A percentile compares a stretch with the other conserved stretches of the same genome.
These are phyloP conservation scores for Cephus sareptanus DNA, from an alignment of 2,888 invertebrate genomes.

Conservation along the genomic window DNA sequence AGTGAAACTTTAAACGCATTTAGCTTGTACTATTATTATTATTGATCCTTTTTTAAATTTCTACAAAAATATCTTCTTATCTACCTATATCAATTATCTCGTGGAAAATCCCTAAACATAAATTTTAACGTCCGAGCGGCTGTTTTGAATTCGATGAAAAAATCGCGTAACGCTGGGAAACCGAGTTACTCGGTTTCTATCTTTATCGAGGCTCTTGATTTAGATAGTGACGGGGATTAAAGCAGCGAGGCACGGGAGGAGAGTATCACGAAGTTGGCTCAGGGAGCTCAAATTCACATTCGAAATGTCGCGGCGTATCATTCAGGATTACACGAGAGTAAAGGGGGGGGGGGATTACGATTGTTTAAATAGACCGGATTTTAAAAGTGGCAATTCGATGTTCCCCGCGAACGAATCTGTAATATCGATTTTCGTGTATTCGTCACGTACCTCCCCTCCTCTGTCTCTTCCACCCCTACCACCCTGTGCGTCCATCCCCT, in stretches of 20 bases:
- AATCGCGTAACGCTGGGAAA: too few species aligned
- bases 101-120: background rate
- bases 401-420: slow-evolving; percentile 13
- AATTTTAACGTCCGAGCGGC: background rate
- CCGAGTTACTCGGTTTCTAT: background rate
- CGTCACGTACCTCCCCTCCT: background rate
- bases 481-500: too few species aligned
- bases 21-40: background rate
- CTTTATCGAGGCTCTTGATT: background rate
- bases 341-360: background rate
- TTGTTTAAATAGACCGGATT: slow-evolving; percentile 6
- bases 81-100: background rate
- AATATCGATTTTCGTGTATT: slow-evolving; percentile 18
- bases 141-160: too few species aligned
- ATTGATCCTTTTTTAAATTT: background rate
- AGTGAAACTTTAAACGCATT: background rate
- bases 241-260: background rate
- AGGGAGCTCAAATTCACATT: background rate
- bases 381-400: slow-evolving; percentile 17
- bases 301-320: background rate
- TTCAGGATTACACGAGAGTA: background rate
- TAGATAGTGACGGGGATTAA: background rate
- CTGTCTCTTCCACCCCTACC: too few species aligned
- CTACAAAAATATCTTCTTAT: background rate
- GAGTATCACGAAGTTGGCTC: background rate